Evolutionary conservation across 1,140 invertebrate species (phyloP).

Genomic region (Drosophila pandora): DNA sequence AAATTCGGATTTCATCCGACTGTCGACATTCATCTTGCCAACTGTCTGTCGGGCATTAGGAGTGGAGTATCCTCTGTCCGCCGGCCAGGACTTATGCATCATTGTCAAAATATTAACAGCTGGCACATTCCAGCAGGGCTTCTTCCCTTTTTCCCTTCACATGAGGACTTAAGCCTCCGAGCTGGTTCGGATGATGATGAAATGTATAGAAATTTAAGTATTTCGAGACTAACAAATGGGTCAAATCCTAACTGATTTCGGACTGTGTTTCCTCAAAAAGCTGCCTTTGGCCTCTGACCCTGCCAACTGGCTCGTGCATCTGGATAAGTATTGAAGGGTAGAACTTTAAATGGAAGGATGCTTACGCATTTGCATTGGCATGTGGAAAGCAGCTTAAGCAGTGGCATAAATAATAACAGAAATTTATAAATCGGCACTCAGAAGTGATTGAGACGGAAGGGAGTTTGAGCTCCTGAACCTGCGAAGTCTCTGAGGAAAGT

Average conservation of each 20-base stretch:
- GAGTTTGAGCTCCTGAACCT: background rate
- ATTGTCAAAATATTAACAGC: constrained; percentile 82
- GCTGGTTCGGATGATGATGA: constrained; percentile 54
- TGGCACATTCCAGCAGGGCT: constrained; percentile 58
- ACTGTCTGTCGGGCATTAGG: constrained; percentile 74
- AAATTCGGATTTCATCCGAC: constrained; percentile 74
- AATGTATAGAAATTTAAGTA: constrained; percentile 75
- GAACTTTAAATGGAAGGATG: constrained; percentile 10
- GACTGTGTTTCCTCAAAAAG: constrained; percentile 29
- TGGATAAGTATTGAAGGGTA: constrained; percentile 38
- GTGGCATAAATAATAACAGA: constrained; percentile 36
- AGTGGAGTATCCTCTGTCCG: constrained; percentile 21
- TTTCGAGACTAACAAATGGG: constrained; percentile 61
- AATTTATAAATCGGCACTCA: constrained; percentile 36
- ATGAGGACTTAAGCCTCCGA: constrained; percentile 65
- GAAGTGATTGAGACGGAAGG: background rate
- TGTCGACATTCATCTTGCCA: constrained; percentile 80
- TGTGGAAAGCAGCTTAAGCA: constrained; percentile 3
- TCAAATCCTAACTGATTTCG: constrained; percentile 62
- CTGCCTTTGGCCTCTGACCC: constrained; percentile 22
- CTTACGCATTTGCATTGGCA: constrained; percentile 3
- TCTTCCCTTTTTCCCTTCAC: constrained; percentile 18
- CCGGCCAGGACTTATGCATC: constrained; percentile 67
- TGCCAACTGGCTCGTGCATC: constrained; percentile 16
- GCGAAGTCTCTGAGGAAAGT: constrained; percentile 11